phyloP scores from a whole-genome alignment of 2,888 invertebrate species.

The Melieria crassipennis region DNA sequence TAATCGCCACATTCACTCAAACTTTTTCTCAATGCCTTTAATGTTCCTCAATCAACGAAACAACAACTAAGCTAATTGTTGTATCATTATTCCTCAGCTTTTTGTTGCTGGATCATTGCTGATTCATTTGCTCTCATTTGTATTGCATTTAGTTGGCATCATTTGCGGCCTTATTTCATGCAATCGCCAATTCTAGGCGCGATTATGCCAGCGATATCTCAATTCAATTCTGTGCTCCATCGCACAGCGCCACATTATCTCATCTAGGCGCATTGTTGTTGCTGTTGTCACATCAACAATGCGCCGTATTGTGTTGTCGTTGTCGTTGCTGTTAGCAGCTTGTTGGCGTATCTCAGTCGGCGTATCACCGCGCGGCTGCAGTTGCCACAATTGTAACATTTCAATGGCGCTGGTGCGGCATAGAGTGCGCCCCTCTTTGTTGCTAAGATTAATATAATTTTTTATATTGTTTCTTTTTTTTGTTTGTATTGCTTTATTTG shows the following conservation, averaged over 20 bases:
- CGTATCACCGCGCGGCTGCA: neutral
- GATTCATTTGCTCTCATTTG: slow-evolving; percentile 2
- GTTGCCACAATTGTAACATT: slow-evolving; percentile 24
- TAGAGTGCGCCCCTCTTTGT: no score
- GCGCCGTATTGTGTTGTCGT: neutral
- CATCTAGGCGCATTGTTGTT: neutral
- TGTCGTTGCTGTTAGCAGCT: neutral
- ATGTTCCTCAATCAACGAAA: no score
- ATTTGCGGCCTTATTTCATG: neutral
- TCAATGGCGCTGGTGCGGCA: slow-evolving; percentile 12
- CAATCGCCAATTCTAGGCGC: no score
- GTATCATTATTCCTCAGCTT: no score
- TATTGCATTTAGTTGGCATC: slow-evolving; percentile 13
- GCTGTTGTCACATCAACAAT: neutral
- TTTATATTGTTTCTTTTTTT: no score
- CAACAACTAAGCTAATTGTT: no score
- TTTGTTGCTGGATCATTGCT: no score
- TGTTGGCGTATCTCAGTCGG: no score
- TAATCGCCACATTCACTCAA: no score
- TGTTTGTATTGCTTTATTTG: neutral
- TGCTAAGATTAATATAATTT: no score
- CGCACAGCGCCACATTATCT: slow-evolving; percentile 18
- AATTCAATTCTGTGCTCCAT: neutral
- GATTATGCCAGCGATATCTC: no score
- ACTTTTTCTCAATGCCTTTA: no score